Conservation (phyloP, 1,140 invertebrate genomes). For the Telenomus remus region DNA sequence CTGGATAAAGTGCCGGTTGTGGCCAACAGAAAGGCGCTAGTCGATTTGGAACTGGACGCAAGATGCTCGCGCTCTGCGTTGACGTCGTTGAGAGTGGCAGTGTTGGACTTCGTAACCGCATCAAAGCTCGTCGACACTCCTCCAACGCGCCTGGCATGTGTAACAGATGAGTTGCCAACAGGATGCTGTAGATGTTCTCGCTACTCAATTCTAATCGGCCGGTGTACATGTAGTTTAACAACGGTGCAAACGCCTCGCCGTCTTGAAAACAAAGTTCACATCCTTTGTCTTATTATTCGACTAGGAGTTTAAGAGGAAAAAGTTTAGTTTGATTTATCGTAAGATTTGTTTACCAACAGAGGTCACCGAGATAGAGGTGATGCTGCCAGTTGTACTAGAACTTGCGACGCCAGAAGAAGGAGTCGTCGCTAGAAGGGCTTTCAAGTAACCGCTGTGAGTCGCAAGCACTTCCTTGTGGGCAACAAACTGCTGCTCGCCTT, state of each 20-base stretch:
- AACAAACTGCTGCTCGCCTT: conserved; percentile 79
- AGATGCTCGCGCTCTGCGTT: conserved; percentile 63
- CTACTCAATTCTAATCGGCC: conserved; percentile 82
- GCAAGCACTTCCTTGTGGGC: conserved; percentile 81
- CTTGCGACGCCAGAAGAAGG: conserved; percentile 66
- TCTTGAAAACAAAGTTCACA: conserved; percentile 43
- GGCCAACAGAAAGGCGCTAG: conserved; percentile 70
- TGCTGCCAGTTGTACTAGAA: conserved; percentile 18
- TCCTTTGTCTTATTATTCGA: neutral
- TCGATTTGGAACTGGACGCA: conserved; percentile 70
- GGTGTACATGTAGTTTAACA: conserved; percentile 87
- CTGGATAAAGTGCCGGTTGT: conserved; percentile 52
- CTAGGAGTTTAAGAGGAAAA: no score
- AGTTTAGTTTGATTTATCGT: neutral
- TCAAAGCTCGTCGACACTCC: conserved; percentile 78
- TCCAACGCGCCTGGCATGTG: conserved; percentile 85
- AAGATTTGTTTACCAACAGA: conserved; percentile 70
- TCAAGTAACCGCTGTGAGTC: conserved; percentile 82
- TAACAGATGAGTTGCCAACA: conserved; percentile 83
- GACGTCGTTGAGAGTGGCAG: conserved; percentile 72
- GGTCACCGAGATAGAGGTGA: conserved; percentile 69
- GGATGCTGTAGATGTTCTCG: conserved; percentile 84
- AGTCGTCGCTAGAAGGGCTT: conserved; percentile 64
- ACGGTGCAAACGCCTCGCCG: conserved; percentile 82
- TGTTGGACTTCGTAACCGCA: conserved; percentile 67